Evolutionary conservation across 1,140 invertebrate genomes (phyloP).

Genomic region (Orussus abietinus): DNA sequence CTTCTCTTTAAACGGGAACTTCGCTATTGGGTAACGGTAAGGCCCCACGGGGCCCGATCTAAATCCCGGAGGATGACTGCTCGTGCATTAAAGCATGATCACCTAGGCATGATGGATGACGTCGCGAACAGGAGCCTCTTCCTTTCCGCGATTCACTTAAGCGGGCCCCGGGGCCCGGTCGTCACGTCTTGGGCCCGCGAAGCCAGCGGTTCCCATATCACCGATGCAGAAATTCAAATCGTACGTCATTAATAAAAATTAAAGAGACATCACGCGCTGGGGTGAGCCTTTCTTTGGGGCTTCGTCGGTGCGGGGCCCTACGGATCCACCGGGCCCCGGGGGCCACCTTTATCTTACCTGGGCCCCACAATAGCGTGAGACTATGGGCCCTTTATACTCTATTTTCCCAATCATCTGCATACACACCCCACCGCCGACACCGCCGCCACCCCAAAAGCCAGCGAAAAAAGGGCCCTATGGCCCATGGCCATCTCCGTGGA

Average conservation of each 20-base stretch:
- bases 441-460: not conserved
- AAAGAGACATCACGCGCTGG: conserved; percentile 51
- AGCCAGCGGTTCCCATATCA: conserved; percentile 55
- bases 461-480: too few relatives aligned
- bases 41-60: conserved; percentile 18
- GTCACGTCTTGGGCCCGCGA: too few relatives aligned
- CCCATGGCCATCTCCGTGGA: too few relatives aligned
- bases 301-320: conserved; percentile 7
- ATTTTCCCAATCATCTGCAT: conserved; percentile 47
- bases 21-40: too few relatives aligned
- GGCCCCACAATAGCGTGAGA: conserved; percentile 51
- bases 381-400: conserved; percentile 50
- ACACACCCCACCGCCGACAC: conserved; percentile 29
- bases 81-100: too few relatives aligned
- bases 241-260: conserved; percentile 55
- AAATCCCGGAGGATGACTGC: too few relatives aligned
- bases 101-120: too few relatives aligned
- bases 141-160: too few relatives aligned
- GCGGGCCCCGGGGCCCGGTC: too few relatives aligned
- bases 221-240: conserved; percentile 54
- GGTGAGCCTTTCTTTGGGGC: conserved; percentile 31
- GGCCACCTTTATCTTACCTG: conserved; percentile 53
- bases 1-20: too few relatives aligned
- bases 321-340: conserved; percentile 14
- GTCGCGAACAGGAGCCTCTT: conserved; percentile 2